Percentiles rank a stretch among this genome's conserved stretches.
Conservation (phyloP, 2,888 invertebrate species). For the Periphyllus acericola region DNA sequence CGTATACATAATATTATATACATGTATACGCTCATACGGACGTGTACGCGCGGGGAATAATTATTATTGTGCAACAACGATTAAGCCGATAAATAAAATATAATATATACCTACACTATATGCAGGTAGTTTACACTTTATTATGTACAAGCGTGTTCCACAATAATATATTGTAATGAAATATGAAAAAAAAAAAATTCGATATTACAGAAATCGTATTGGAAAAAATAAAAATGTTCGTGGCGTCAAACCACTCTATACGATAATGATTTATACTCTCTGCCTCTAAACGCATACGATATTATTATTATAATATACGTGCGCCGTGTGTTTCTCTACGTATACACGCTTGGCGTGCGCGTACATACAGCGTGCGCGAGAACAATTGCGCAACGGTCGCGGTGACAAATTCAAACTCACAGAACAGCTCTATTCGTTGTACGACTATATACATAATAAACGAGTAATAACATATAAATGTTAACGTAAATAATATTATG, state of each 20-base stretch:
- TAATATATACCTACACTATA: background rate
- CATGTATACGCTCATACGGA: background rate
- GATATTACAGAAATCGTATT: background rate
- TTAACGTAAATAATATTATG: background rate
- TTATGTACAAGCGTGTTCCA: background rate
- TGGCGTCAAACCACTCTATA: background rate
- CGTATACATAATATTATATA: background rate
- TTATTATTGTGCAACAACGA: background rate
- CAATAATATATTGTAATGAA: background rate
- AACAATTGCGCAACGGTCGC: background rate
- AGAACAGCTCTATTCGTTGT: background rate
- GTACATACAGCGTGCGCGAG: background rate
- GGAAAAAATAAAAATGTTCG: background rate
- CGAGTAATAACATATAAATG: too few species aligned
- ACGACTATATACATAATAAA: background rate
- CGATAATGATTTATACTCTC: background rate
- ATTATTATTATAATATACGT: background rate
- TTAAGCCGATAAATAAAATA: background rate
- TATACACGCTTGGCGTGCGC: background rate
- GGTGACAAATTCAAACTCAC: background rate
- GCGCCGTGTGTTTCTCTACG: background rate
- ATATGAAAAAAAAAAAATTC: background rate
- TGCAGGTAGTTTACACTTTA: background rate
- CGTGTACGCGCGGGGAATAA: background rate
- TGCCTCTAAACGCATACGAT: background rate